Evolutionary conservation across 1,140 invertebrate species (phyloP), one percentile per base, ranked within the genome.

Genomic region (Anastrepha ludens): DNA sequence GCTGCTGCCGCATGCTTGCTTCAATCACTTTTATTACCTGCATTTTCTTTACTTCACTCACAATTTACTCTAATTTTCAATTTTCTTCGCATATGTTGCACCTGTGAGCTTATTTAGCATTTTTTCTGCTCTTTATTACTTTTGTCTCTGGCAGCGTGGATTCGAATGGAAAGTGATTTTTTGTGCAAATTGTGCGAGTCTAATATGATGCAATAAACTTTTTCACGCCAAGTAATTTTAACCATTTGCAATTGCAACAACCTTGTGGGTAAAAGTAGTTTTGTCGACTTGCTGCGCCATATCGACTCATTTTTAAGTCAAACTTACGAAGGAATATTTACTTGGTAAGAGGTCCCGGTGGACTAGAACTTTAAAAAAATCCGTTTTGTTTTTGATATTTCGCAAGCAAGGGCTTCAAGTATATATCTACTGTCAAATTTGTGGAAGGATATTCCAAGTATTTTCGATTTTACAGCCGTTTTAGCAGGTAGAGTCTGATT

Each of bases 21-120:
- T 81, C 74, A 81, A 81, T 81, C 47, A 81, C 74, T 29, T 81
- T 55, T 29, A 81, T 55, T 50, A 15, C 47, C 74, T 50, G 50
- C 74, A 6, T 0, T 55, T 81, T 81, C 50, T 55, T 50, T 55
- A 9, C 50, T 81, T 55, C 29, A n/a, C 44, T 81, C 74, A 50
- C 74, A 81, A 81, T n/a, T 81, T 58, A 50, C 74, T 81, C 20
- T 55, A 81, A 58, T 81, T 81, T 81, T 81, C 74, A 81, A 81
- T 81, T 81, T 81, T 81, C 47, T 81, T 47, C 9, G 8, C 50
- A n/a, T n/a, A 55, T 55, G 47, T 29, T 11, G 74, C 74, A 81
- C 47, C 74, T 81, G 74, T 50, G 74, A 17, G 74, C 74, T 50
- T 74, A 78, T 55, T 78, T 78, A 2, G 47, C 47, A 20, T 55